Conservation (phyloP, 2,113 vertebrate species). For the Erythrocercus mccallii region DNA sequence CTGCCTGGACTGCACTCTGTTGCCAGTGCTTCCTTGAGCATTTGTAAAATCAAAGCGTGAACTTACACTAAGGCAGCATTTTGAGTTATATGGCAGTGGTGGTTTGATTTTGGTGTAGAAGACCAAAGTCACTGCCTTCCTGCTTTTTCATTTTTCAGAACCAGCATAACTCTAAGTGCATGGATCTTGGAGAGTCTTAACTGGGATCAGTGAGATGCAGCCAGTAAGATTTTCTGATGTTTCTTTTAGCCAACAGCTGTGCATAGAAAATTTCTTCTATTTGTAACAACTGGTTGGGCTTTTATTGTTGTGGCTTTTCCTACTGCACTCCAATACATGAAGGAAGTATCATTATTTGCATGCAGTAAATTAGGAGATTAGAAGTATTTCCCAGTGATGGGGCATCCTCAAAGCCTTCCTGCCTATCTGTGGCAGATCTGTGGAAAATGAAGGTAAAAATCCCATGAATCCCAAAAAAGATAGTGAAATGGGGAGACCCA, state of each 20-base stretch:
- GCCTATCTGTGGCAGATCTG: background rate
- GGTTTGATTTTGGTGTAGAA: background rate
- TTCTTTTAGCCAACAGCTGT: background rate
- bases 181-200: background rate
- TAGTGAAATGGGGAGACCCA: background rate
- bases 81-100: background rate
- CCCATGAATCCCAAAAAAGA: background rate
- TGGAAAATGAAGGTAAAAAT: background rate
- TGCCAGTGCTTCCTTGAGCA: background rate
- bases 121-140: background rate
- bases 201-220: background rate
- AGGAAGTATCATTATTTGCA: background rate
- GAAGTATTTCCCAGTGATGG: background rate
- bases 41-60: background rate
- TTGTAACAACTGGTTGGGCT: background rate
- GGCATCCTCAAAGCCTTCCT: background rate
- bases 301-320: background rate
- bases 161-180: background rate
- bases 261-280: background rate
- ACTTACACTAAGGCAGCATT: background rate
- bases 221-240: background rate
- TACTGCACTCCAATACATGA: background rate
- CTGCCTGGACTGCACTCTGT: rapidly evolving
- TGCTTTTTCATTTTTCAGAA: background rate
- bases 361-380: background rate